Conservation (phyloP, 2,113 vertebrate genomes). For the Amphiprion ocellaris region DNA sequence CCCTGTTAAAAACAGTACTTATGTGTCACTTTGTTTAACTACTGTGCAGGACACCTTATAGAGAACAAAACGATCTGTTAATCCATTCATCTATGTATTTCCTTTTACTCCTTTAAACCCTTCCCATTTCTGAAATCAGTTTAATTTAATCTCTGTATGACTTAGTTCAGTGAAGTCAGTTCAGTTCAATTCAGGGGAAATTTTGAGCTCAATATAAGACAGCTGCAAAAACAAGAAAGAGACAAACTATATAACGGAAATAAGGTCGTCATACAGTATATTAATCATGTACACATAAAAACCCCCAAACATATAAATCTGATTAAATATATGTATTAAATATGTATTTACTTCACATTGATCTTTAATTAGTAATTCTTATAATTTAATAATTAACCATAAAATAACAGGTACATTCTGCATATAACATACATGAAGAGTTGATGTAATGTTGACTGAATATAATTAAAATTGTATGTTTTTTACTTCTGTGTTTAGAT, state of each 20-base stretch:
- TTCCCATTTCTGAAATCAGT: not conserved
- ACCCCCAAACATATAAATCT: not conserved
- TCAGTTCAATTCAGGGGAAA: conserved; percentile 1
- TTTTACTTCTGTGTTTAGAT: not conserved
- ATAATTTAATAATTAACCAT: not conserved
- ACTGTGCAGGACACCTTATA: not conserved
- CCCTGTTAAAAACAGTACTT: not conserved
- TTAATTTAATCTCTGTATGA: not conserved
- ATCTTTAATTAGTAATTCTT: not conserved
- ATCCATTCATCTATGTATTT: not conserved
- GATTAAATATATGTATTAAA: not conserved
- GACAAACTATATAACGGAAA: not conserved
- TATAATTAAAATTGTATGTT: not conserved
- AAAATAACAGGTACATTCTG: not conserved
- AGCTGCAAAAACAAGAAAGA: not conserved
- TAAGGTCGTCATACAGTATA: not conserved
- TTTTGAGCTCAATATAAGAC: not conserved
- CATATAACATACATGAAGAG: not conserved
- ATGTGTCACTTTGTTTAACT: conserved; percentile 1
- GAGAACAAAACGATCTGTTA: not conserved
- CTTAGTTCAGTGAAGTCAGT: not conserved
- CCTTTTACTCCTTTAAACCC: not conserved
- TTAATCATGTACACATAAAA: not conserved
- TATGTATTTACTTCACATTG: not conserved
- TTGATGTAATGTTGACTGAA: not conserved